phyloP scores from a whole-genome alignment of 2,797 vertebrate species.

The Hybognathus amarus region DNA sequence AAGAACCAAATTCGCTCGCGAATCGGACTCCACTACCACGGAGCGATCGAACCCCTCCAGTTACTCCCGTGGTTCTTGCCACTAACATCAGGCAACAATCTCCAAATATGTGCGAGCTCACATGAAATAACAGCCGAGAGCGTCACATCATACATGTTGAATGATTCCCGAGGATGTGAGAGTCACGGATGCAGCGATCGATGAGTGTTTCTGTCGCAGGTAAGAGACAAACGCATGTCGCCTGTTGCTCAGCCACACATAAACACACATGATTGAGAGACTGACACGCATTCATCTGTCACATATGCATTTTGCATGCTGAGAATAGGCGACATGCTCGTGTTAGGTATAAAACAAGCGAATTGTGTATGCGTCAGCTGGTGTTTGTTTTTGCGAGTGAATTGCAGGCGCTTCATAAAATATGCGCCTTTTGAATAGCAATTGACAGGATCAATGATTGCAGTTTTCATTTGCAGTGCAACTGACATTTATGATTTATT shows the following conservation, averaged over 20 bases:
- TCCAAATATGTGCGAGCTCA: conserved; percentile 48
- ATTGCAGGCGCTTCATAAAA: background rate
- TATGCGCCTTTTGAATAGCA: background rate
- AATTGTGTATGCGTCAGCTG: conserved; percentile 3
- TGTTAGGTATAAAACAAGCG: background rate
- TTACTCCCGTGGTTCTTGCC: conserved; percentile 32
- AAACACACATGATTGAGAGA: conserved; percentile 16
- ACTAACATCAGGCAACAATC: conserved; percentile 49
- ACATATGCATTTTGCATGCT: background rate
- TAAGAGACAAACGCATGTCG: conserved; percentile 66
- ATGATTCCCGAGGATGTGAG: conserved; percentile 50
- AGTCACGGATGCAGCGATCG: conserved; percentile 47
- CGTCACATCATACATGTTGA: conserved; percentile 2
- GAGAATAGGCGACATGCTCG: background rate
- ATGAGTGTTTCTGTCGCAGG: conserved; percentile 63
- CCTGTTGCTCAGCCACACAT: conserved; percentile 65
- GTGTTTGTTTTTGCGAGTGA: conserved; percentile 3
- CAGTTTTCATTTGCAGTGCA: background rate
- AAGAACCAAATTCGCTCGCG: background rate
- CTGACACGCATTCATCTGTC: background rate
- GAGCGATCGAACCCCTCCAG: conserved; percentile 48
- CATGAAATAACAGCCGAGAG: conserved; percentile 27
- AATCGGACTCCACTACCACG: conserved; percentile 11
- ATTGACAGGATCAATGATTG: conserved; percentile 21
- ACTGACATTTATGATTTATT: background rate